Percentiles rank a stretch among this genome's conserved stretches.
Evolutionary conservation across 1,140 invertebrate genomes (phyloP).

Genomic region (Kradibia gibbosae): DNA sequence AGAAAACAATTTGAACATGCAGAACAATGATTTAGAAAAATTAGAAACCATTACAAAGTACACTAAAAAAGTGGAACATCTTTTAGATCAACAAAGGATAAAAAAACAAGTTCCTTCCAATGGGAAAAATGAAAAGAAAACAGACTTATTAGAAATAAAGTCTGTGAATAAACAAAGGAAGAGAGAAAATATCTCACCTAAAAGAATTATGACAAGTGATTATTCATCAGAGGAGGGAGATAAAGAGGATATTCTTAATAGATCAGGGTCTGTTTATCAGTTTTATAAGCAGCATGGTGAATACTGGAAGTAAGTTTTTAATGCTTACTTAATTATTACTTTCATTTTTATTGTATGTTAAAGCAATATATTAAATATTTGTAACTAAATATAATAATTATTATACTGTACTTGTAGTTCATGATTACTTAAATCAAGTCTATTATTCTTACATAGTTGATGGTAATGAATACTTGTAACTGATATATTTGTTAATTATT

Average conservation of each 20-base stretch:
- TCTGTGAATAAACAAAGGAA: slow-evolving; percentile 52
- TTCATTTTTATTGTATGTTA: neutral
- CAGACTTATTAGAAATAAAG: slow-evolving; percentile 49
- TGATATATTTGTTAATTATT: no score
- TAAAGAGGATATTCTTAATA: slow-evolving; percentile 60
- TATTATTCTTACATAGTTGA: no score
- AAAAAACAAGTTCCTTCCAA: slow-evolving; percentile 64
- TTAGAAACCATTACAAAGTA: slow-evolving; percentile 35
- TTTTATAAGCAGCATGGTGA: slow-evolving; percentile 70
- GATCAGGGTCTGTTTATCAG: slow-evolving; percentile 63
- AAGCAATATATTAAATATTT: no score
- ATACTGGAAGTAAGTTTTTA: slow-evolving; percentile 70
- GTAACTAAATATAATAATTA: no score
- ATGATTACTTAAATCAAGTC: no score
- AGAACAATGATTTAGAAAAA: slow-evolving; percentile 55
- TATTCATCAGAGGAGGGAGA: slow-evolving; percentile 69
- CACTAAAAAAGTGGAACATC: slow-evolving; percentile 59
- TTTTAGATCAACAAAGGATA: slow-evolving; percentile 65
- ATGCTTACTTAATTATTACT: neutral
- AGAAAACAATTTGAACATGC: slow-evolving; percentile 39
- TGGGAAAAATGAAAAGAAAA: slow-evolving; percentile 61
- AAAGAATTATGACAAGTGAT: slow-evolving; percentile 63
- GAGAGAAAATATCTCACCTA: slow-evolving; percentile 56
- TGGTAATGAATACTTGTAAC: no score
- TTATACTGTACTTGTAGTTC: no score